Percentiles rank a stretch among this genome's conserved stretches.
Evolutionary conservation across 2,888 invertebrate genomes (phyloP).

Genomic region (Rhodophaea formosa): DNA sequence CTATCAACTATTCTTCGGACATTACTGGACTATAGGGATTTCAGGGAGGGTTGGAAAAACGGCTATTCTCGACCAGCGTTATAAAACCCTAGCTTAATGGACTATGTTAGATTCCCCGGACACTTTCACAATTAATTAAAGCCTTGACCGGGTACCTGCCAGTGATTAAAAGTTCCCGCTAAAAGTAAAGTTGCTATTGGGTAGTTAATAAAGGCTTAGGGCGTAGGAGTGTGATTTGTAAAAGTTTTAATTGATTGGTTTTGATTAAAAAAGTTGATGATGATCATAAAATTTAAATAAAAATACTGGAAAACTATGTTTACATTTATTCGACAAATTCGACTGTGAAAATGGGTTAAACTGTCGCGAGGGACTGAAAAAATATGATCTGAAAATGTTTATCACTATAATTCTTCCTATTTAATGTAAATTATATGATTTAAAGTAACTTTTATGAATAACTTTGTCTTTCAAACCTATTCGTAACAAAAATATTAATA

Average conservation of each 20-base stretch:
- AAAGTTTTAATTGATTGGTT: conserved; percentile 24
- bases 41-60: conserved; percentile 62
- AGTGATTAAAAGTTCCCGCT: conserved; percentile 42
- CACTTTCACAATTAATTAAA: conserved; percentile 71
- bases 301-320: neutral
- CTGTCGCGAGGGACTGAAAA: no score
- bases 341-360: no score
- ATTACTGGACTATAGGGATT: conserved; percentile 67
- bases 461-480: no score
- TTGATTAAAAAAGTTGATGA: conserved; percentile 1
- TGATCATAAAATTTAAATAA: neutral
- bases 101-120: conserved; percentile 57
- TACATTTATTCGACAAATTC: no score
- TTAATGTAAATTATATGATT: no score
- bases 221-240: conserved; percentile 2
- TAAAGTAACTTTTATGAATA: no score
- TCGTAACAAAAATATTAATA: no score
- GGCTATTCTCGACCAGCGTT: conserved; percentile 62
- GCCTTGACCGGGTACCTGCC: conserved; percentile 50
- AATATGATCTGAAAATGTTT: no score
- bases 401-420: no score
- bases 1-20: conserved; percentile 38
- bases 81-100: conserved; percentile 68
- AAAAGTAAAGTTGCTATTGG: conserved; percentile 37
- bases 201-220: neutral